These are phyloP conservation scores for Tarsius wallacei DNA, from an alignment of 2,797 vertebrate species.

Conservation along the genomic window DNA sequence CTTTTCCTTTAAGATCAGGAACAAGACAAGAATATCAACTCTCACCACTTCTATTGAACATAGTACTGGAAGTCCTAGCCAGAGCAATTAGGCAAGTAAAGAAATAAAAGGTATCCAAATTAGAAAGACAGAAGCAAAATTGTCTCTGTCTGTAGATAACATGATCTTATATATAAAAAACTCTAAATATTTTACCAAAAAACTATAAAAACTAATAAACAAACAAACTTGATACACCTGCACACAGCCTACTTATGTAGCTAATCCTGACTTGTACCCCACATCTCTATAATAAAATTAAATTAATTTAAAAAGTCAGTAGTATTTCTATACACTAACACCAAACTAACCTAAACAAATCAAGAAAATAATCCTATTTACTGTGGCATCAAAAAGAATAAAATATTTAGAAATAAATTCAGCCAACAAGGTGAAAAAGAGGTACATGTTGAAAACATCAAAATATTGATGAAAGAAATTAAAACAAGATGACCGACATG, in stretches of 20 bases:
- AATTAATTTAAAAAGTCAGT: neutral
- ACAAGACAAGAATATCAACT: neutral
- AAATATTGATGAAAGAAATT: neutral
- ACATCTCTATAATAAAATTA: too few species aligned
- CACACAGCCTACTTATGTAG: too few species aligned
- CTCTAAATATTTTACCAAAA: neutral
- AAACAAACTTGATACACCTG: neutral
- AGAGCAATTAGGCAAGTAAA: neutral
- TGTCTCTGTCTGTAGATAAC: neutral
- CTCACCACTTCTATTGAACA: neutral
- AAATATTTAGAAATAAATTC: neutral
- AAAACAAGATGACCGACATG: neutral
- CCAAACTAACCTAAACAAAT: neutral
- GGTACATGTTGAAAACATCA: neutral
- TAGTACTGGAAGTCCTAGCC: neutral
- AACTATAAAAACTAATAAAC: neutral
- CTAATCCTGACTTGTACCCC: too few species aligned
- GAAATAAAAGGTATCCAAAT: neutral
- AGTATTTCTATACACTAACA: neutral
- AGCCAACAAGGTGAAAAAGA: neutral
- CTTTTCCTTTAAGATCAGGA: neutral
- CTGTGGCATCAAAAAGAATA: neutral
- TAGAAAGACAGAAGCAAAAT: neutral
- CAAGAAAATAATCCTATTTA: neutral
- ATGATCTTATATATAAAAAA: neutral